phyloP scores from a whole-genome alignment of 2,797 vertebrate species.

The Thripadectes ignobilis region DNA sequence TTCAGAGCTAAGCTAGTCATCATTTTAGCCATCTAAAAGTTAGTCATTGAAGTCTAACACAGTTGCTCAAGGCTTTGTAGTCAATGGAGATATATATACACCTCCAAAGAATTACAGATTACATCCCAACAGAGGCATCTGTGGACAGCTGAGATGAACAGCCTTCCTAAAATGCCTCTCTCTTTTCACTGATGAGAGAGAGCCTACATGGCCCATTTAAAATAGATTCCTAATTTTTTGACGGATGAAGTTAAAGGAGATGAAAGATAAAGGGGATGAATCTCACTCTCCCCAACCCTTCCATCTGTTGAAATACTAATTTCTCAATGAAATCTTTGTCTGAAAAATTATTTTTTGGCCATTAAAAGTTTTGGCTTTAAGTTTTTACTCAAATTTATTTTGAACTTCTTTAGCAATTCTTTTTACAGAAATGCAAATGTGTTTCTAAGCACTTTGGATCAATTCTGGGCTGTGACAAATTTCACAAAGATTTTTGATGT shows the following conservation, averaged over 20 bases:
- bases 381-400: background rate
- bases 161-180: background rate
- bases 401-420: background rate
- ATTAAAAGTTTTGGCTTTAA: background rate
- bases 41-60: conserved; percentile 34
- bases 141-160: background rate
- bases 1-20: conserved; percentile 22
- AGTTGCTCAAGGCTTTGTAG: conserved; percentile 16
- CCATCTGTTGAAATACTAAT: background rate
- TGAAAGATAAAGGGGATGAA: background rate
- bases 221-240: background rate
- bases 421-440: background rate
- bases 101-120: conserved; percentile 7
- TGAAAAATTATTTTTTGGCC: background rate
- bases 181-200: background rate
- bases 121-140: background rate
- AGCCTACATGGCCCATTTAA: background rate
- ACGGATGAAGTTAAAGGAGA: background rate
- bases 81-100: conserved; percentile 1
- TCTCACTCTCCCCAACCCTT: rapidly evolving
- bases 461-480: background rate
- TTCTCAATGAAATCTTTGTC: background rate
- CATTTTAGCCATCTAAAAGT: conserved; percentile 44
- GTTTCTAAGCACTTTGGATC: background rate
- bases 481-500: background rate